phyloP scores from a whole-genome alignment of 2,113 vertebrate species.

The Gambusia affinis region DNA sequence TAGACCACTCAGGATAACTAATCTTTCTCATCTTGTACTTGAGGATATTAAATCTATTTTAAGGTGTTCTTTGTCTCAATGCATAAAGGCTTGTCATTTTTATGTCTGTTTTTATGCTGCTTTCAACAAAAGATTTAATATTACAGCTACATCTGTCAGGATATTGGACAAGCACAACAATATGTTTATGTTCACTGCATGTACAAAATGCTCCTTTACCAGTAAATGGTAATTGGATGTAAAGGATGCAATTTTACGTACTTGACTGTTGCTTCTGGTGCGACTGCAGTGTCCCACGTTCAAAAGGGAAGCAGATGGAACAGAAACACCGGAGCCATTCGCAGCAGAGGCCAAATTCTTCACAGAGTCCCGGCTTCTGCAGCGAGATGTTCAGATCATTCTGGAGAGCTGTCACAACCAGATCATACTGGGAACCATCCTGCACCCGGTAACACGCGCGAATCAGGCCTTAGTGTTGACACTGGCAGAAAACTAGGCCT shows the following conservation, averaged over 20 bases:
- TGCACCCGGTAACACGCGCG: slow-evolving; percentile 86
- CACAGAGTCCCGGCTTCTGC: slow-evolving; percentile 93
- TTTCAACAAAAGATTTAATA: slow-evolving; percentile 40
- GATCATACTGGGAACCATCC: slow-evolving; percentile 93
- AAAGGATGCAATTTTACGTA: not conserved
- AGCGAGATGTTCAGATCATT: slow-evolving; percentile 96
- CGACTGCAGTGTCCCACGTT: slow-evolving; percentile 89
- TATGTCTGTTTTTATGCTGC: slow-evolving; percentile 14
- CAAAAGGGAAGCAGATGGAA: slow-evolving; percentile 89
- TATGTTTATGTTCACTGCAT: not conserved
- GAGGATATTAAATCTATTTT: slow-evolving; percentile 54
- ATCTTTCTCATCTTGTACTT: slow-evolving; percentile 58
- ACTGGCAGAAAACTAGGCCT: not conserved
- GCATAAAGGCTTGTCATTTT: slow-evolving; percentile 40
- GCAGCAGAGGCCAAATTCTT: slow-evolving; percentile 98
- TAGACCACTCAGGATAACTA: slow-evolving; percentile 58
- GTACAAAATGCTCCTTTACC: not conserved
- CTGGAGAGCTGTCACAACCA: slow-evolving; percentile 98
- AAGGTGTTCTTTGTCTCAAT: slow-evolving; percentile 46
- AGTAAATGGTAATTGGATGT: not conserved
- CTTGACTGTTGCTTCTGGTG: not conserved
- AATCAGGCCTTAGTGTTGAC: not conserved
- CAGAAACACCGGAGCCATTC: slow-evolving; percentile 89
- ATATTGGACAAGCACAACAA: slow-evolving; percentile 6
- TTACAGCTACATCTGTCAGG: slow-evolving; percentile 14